Base-by-base conservation (phyloP, 2,888 invertebrate species). In the Pterostichus madidus region DNA sequence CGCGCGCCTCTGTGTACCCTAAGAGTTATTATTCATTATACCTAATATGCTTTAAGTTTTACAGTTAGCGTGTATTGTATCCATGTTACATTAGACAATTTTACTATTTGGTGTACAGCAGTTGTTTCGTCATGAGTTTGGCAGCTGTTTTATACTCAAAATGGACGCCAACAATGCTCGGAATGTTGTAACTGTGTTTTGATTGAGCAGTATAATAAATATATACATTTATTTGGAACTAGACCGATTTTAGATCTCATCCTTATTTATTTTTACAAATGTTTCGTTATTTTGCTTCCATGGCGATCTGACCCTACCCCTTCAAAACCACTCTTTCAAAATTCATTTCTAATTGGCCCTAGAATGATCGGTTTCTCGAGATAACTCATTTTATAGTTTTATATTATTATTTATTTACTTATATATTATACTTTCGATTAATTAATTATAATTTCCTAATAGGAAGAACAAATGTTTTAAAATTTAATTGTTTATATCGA, bases 181-280 rank as follows among this genome's bases (percentile, higher is more conserved):
- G 87, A 88, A 90, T 89, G 89, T 90, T 90, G 90, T 90, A 89
- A 90, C 90, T 90, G 90, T 90, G 91, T 90, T 93, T 90, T 93
- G 92, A 93, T 93, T 93, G 93, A 90, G 92, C 93, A 93, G 92
- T 93, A 92, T 93, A 93, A 93, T 93, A 93, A 93, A 93, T 93
- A 93, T 93, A 93, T 93, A 93, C 93, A 93, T 93, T 93, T 93
- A 93, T 93, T 93, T 93, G 93, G 93, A 90, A 86, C 85, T 86
- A 85, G 52, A 83, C 61, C 44, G 59, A 59, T 59, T 56, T 59
- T 56, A 24, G 6, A 31, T 76, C 24, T 49, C 49, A 49, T 49
- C 11, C 49, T 11, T 49, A 39, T 5, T 24, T 24, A 24, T 24
- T 24, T 24, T 24, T 24, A 2, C 24, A 24, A 24, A 24, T 24